A percentile compares a stretch with the other conserved stretches of the same genome.
phyloP scores from a whole-genome alignment of 2,113 vertebrate species.

The Campylomormyrus tamandua region DNA sequence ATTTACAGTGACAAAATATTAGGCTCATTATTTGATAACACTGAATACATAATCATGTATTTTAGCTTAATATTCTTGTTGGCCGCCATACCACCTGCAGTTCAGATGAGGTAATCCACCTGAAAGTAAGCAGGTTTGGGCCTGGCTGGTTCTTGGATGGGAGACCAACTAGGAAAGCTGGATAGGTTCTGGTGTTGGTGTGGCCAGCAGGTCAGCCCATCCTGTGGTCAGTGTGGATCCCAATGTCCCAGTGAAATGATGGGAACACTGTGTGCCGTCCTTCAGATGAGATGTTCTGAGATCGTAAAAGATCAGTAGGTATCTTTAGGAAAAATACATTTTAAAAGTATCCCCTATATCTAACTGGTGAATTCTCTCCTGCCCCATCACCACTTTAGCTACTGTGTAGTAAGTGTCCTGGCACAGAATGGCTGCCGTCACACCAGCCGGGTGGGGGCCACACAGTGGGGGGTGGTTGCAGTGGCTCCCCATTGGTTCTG shows the following conservation, averaged over 20 bases:
- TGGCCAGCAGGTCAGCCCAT: neutral
- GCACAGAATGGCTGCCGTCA: neutral
- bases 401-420: neutral
- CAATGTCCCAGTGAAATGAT: neutral
- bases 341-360: neutral
- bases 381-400: neutral
- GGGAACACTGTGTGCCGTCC: neutral
- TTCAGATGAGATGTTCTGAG: neutral
- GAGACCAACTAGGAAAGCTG: neutral
- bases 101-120: neutral
- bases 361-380: neutral
- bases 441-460: neutral
- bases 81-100: neutral
- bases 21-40: neutral
- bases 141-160: neutral
- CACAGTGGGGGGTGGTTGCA: neutral
- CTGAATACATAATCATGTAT: neutral
- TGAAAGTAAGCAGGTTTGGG: neutral
- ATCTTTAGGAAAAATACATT: neutral
- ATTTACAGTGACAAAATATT: neutral
- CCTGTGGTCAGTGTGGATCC: neutral
- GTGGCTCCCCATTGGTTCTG: neutral
- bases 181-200: neutral
- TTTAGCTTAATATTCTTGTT: neutral
- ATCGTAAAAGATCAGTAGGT: neutral